Evolutionary conservation across 2,888 invertebrate genomes (phyloP).

Genomic region (Scaeva pyrastri): DNA sequence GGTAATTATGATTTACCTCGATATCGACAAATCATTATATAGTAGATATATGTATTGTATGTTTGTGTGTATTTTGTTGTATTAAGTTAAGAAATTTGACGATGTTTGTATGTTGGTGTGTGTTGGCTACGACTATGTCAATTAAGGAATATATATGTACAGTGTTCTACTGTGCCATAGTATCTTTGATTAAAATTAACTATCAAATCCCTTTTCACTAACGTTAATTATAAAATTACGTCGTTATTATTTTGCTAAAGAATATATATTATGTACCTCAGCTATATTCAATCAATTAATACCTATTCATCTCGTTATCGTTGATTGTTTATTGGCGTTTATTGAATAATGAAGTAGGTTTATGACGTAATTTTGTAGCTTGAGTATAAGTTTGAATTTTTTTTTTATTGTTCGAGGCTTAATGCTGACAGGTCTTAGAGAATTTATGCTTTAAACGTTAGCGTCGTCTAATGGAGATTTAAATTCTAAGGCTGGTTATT

Average conservation of each 20-base stretch:
- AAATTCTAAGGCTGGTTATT: too few relatives aligned
- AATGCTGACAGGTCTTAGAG: too few relatives aligned
- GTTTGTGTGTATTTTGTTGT: background rate
- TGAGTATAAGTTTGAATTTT: too few relatives aligned
- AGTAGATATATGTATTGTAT: too few relatives aligned
- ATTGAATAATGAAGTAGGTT: background rate
- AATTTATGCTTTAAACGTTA: too few relatives aligned
- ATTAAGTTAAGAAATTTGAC: background rate
- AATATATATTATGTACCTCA: background rate
- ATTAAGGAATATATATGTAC: background rate
- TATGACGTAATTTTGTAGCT: too few relatives aligned
- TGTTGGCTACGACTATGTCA: background rate
- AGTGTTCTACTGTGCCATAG: background rate
- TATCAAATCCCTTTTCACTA: background rate
- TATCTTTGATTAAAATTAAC: background rate
- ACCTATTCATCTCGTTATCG: background rate
- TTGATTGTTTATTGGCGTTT: background rate
- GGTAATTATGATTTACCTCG: conserved; percentile 7
- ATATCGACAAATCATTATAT: too few relatives aligned
- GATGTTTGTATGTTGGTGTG: background rate
- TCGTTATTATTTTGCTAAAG: background rate
- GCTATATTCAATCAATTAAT: conserved; percentile 1
- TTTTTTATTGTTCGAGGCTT: too few relatives aligned
- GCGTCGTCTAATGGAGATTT: too few relatives aligned
- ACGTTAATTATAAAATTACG: conserved; percentile 1